Conservation (phyloP, 1,140 invertebrate species). For the Pogonomyrmex barbatus region DNA sequence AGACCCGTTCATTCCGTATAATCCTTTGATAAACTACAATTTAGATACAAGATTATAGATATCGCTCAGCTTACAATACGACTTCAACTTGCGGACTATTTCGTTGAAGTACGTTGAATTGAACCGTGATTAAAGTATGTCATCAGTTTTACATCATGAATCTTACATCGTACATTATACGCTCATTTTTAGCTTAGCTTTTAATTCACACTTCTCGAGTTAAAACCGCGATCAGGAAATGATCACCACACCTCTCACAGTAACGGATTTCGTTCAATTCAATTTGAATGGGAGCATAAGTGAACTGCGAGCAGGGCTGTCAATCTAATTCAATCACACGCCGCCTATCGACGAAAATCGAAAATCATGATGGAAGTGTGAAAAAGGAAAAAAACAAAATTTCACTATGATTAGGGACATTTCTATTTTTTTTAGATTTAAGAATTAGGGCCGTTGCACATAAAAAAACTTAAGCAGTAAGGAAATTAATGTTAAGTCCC, state of each 20-base stretch:
- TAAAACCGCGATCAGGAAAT: background rate
- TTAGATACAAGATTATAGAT: background rate
- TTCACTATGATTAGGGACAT: too few species aligned
- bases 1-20: background rate
- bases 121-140: background rate
- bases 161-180: background rate
- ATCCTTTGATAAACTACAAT: background rate
- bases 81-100: too few species aligned
- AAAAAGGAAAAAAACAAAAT: too few species aligned
- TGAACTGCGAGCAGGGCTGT: background rate
- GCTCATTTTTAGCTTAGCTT: background rate
- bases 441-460: too few species aligned
- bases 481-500: too few species aligned
- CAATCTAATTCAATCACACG: background rate
- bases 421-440: too few species aligned
- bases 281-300: background rate
- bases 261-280: slow-evolving; percentile 30
- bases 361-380: too few species aligned
- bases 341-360: background rate
- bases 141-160: background rate
- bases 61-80: background rate
- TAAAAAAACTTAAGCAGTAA: too few species aligned
- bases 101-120: background rate
- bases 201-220: background rate
- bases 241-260: background rate